Conservation (phyloP, 2,888 invertebrate species). For the Oxytorus armatus region DNA sequence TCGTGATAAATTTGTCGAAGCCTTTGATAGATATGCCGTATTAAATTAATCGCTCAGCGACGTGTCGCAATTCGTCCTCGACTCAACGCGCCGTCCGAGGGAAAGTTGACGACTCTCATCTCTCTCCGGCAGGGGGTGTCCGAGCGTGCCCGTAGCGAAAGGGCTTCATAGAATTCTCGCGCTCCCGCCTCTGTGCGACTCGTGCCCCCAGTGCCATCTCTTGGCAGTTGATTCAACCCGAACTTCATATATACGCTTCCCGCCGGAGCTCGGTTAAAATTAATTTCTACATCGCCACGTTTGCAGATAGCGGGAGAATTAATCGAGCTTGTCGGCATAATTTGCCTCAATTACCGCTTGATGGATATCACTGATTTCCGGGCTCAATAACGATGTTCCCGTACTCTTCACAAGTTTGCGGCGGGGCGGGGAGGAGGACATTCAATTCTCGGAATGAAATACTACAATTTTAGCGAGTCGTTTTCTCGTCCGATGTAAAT, state of each 20-base stretch:
- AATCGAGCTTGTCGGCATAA: conserved; percentile 42
- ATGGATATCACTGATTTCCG: conserved; percentile 45
- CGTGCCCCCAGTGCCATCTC: conserved; percentile 77
- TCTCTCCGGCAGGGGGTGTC: background rate
- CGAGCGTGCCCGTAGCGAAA: conserved; percentile 33
- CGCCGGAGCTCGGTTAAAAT: conserved; percentile 24
- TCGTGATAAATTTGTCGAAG: background rate
- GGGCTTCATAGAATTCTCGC: conserved; percentile 20
- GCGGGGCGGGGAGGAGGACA: too few relatives aligned
- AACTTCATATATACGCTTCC: conserved; percentile 8
- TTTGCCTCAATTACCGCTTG: conserved; percentile 35
- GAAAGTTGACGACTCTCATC: background rate
- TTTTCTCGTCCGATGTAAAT: conserved; percentile 47
- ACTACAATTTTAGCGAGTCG: conserved; percentile 1
- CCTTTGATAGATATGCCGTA: conserved; percentile 1
- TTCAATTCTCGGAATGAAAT: conserved; percentile 29
- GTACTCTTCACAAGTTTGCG: conserved; percentile 35
- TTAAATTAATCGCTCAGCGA: conserved; percentile 4
- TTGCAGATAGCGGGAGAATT: conserved; percentile 24
- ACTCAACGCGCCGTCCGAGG: conserved; percentile 5
- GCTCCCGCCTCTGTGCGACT: conserved; percentile 42
- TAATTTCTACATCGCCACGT: conserved; percentile 29
- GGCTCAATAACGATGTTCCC: conserved; percentile 33
- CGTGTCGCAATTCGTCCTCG: conserved; percentile 7
- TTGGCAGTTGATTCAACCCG: conserved; percentile 63